These are phyloP conservation scores for Sclerodermus sp. DNA, from an alignment of 2,888 invertebrate species.

Conservation along the genomic window DNA sequence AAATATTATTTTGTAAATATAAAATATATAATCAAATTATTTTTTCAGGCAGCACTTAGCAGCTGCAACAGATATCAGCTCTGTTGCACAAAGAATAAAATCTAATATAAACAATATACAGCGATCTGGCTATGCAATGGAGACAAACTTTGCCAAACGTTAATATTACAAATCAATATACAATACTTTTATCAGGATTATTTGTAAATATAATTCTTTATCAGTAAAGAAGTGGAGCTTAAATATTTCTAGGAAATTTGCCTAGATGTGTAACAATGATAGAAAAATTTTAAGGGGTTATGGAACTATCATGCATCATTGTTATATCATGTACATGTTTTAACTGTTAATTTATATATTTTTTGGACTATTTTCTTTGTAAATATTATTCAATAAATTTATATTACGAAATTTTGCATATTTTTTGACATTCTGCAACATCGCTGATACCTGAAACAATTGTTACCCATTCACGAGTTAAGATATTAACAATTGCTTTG, in stretches of 20 bases:
- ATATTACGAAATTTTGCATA: constrained; percentile 50
- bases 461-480: constrained; percentile 60
- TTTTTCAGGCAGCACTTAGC: constrained; percentile 66
- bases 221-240: too few relatives aligned
- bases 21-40: not conserved
- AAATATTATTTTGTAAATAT: not conserved
- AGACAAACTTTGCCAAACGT: constrained; percentile 78
- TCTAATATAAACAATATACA: constrained; percentile 90
- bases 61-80: constrained; percentile 67
- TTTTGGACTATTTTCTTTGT: too few relatives aligned
- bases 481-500: too few relatives aligned
- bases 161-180: constrained; percentile 38
- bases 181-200: not conserved
- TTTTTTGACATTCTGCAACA: constrained; percentile 61
- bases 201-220: too few relatives aligned
- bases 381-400: too few relatives aligned
- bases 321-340: too few relatives aligned
- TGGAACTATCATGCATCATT: too few relatives aligned
- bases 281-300: too few relatives aligned
- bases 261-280: too few relatives aligned
- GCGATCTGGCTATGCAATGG: constrained; percentile 77
- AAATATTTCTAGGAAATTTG: too few relatives aligned
- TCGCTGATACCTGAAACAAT: constrained; percentile 60
- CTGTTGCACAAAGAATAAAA: constrained; percentile 81
- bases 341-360: too few relatives aligned